Conservation (phyloP, 2,888 invertebrate species). For the Achlya flavicornis region DNA sequence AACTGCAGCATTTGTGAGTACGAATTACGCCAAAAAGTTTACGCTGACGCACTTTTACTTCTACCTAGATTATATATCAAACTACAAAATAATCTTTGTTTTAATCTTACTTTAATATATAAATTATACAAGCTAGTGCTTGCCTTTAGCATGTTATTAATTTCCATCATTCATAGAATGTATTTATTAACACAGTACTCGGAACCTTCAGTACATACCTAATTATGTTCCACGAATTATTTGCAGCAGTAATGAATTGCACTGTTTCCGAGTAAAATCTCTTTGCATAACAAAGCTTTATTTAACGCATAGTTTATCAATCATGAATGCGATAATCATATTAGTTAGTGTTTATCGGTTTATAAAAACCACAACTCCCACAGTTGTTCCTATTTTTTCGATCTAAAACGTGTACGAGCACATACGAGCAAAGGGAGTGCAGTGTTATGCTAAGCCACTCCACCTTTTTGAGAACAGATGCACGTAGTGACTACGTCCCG, state of each 20-base stretch:
- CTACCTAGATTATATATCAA: neutral
- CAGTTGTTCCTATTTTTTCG: too few species aligned
- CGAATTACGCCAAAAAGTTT: neutral
- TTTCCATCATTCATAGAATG: neutral
- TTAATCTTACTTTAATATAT: neutral
- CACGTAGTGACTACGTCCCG: conserved; percentile 52
- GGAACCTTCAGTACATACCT: neutral
- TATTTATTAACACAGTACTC: neutral
- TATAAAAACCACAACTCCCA: too few species aligned
- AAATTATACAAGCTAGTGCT: neutral
- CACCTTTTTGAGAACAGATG: conserved; percentile 33
- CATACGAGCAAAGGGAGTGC: conserved; percentile 41
- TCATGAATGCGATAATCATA: too few species aligned
- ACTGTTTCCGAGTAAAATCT: too few species aligned
- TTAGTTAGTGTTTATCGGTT: too few species aligned
- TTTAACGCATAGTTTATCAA: too few species aligned
- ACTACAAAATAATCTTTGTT: neutral
- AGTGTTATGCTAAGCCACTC: conserved; percentile 35
- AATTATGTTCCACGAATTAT: neutral
- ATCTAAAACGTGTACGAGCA: conserved; percentile 21
- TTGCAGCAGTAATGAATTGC: too few species aligned
- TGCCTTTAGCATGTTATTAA: neutral
- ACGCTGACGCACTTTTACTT: neutral
- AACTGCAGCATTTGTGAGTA: neutral
- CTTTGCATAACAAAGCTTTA: too few species aligned